These are phyloP conservation scores for Rhadinocentrus ornatus DNA, from an alignment of 2,797 vertebrate genomes.

Conservation along the genomic window DNA sequence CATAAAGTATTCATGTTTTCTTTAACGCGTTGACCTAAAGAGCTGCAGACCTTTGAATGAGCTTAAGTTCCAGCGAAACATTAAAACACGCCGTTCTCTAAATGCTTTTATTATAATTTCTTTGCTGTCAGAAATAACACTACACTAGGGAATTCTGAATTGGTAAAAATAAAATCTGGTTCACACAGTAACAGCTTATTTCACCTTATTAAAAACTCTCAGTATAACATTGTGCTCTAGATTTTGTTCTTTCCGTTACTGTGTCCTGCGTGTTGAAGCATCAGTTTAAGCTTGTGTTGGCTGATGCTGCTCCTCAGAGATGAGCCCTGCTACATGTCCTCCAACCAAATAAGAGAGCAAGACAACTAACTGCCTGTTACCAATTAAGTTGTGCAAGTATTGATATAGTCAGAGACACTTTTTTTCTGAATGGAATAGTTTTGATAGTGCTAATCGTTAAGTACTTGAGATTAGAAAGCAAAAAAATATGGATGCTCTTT, in stretches of 20 bases:
- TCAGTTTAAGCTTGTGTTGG: slow-evolving; percentile 1
- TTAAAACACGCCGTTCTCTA: slow-evolving; percentile 16
- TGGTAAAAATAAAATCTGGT: slow-evolving; percentile 4
- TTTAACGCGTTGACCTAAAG: slow-evolving; percentile 10
- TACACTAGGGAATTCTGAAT: neutral
- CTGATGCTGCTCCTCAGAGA: slow-evolving; percentile 7
- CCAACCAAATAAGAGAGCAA: slow-evolving; percentile 20
- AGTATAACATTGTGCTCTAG: neutral
- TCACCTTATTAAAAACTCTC: neutral
- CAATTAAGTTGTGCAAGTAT: slow-evolving; percentile 25
- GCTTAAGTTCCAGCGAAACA: slow-evolving; percentile 19
- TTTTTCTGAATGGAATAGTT: slow-evolving; percentile 22
- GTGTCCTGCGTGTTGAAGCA: slow-evolving; percentile 3
- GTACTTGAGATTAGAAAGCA: slow-evolving; percentile 45
- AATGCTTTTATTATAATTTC: slow-evolving; percentile 1
- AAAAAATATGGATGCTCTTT: slow-evolving; percentile 33
- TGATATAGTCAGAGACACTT: slow-evolving; percentile 5
- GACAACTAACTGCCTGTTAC: slow-evolving; percentile 40
- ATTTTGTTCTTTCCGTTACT: slow-evolving; percentile 1
- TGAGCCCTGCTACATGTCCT: slow-evolving; percentile 22
- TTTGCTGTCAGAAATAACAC: slow-evolving; percentile 15
- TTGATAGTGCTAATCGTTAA: slow-evolving; percentile 35
- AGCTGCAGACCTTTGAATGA: slow-evolving; percentile 20
- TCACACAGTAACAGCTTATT: neutral
- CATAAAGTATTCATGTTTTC: slow-evolving; percentile 40